phyloP scores from a whole-genome alignment of 2,797 vertebrate species.

The Myripristis murdjan region DNA sequence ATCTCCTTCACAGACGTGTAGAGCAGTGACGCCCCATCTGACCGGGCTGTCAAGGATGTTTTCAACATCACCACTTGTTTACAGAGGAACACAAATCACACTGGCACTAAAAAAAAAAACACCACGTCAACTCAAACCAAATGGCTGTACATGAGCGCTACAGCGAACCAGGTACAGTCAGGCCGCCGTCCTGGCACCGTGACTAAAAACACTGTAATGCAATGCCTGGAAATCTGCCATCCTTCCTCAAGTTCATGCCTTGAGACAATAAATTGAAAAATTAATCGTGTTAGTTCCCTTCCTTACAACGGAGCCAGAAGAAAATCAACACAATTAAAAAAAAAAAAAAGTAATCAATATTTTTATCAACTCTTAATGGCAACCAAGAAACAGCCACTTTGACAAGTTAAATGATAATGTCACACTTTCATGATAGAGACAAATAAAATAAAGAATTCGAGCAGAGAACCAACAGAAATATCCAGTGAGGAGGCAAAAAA shows the following conservation, averaged over 20 bases:
- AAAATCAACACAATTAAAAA: slow-evolving; percentile 31
- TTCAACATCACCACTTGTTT: neutral
- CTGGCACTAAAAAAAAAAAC: no score
- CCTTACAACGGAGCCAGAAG: neutral
- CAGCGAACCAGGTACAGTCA: neutral
- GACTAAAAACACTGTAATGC: neutral
- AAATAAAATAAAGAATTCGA: no score
- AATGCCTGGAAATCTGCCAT: neutral
- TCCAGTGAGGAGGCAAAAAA: no score
- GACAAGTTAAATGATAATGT: no score
- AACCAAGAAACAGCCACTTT: slow-evolving; percentile 45
- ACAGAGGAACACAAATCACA: slow-evolving; percentile 1
- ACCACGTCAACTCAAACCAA: slow-evolving; percentile 1
- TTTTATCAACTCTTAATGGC: slow-evolving; percentile 27
- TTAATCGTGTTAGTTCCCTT: neutral
- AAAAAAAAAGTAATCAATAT: slow-evolving; percentile 7
- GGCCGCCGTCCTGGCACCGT: neutral
- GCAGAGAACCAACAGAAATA: no score
- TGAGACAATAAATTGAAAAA: slow-evolving; percentile 22
- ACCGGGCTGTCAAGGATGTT: slow-evolving; percentile 83
- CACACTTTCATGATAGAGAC: neutral
- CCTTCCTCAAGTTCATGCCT: slow-evolving; percentile 2
- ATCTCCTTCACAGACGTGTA: slow-evolving; percentile 99
- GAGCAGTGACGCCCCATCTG: slow-evolving; percentile 97
- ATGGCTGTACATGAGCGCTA: neutral